Conservation (phyloP, 2,113 vertebrate genomes). For the Channa maculata region DNA sequence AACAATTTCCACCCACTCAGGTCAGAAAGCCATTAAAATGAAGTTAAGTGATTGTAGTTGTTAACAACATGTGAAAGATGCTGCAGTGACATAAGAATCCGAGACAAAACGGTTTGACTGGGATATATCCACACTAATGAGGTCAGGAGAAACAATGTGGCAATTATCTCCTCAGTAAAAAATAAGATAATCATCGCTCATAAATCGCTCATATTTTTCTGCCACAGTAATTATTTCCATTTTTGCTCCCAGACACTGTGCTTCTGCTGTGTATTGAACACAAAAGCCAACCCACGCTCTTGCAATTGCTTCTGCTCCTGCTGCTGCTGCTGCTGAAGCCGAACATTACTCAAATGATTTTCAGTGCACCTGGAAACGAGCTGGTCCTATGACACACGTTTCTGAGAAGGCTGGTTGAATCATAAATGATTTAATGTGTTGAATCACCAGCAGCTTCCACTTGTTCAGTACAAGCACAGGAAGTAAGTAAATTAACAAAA, state of each 20-base stretch:
- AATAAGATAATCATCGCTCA: constrained; percentile 1
- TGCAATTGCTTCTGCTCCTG: neutral
- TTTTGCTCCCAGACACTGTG: neutral
- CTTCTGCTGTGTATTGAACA: neutral
- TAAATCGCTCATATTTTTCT: constrained; percentile 19
- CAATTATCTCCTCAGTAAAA: neutral
- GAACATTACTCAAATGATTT: neutral
- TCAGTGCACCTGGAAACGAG: constrained; percentile 6
- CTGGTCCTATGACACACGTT: neutral
- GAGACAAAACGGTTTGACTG: neutral
- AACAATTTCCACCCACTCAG: neutral
- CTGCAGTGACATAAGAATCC: neutral
- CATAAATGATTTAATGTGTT: neutral
- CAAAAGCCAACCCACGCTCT: neutral
- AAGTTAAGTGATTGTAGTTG: neutral
- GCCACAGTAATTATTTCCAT: constrained; percentile 6
- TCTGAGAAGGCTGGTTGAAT: neutral
- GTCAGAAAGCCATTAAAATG: neutral
- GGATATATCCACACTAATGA: neutral
- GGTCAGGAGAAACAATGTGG: neutral
- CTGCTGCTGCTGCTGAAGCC: too few species aligned
- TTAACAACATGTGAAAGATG: neutral
- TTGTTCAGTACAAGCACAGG: neutral
- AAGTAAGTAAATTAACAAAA: neutral
- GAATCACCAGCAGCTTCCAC: neutral